Base-by-base conservation (phyloP, 2,888 invertebrate genomes). In the Herminia tarsipennalis region DNA sequence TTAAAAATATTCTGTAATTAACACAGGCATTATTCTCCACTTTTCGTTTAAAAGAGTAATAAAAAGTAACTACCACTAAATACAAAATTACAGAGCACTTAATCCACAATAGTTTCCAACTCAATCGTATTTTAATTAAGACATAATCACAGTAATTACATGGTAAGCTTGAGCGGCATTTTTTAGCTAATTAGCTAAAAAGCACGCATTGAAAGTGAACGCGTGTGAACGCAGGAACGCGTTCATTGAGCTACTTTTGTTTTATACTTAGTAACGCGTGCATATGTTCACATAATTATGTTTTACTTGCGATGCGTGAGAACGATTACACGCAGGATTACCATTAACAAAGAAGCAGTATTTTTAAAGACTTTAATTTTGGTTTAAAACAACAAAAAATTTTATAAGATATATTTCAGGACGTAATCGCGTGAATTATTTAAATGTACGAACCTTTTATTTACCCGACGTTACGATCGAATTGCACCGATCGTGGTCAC, bases 201-300 rank as follows among this genome's bases (percentile, higher is more conserved):
- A 39, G 20, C 64, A 47, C 47, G 56, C 25, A 29, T 37, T 24
- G 45, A 62, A 56, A 65, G 61, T 22, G 45, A 60, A 33, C 25
- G 40, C 29, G 33, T 38, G 37, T 16, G 33, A 45, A 37, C 3
- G 9, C 2, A 38, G 16, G 9, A 34, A 45, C 20, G 16, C 16
- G 25, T 33, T 41, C 32, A 33, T 33, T 33, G 33, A 27, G 25
- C 18, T 14, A 20, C 40, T 40, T 40, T 40, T 33, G 12, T 22
- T 18, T 10, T 14, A 12, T 21, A 32, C 24, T 40, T 40, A 40
- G n/a, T 12, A 22, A 30, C n/a, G 29, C 29, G 29, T 29, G 39
- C 17, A 32, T 25, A 40, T 13, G 18, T 33, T 25, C 32, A 13
- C 40, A 27, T 3, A 8, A 40, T 28, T 25, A 27, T 40, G 25